Base-by-base conservation (phyloP, 2,113 vertebrate species). In the Meleagris gallopavo region DNA sequence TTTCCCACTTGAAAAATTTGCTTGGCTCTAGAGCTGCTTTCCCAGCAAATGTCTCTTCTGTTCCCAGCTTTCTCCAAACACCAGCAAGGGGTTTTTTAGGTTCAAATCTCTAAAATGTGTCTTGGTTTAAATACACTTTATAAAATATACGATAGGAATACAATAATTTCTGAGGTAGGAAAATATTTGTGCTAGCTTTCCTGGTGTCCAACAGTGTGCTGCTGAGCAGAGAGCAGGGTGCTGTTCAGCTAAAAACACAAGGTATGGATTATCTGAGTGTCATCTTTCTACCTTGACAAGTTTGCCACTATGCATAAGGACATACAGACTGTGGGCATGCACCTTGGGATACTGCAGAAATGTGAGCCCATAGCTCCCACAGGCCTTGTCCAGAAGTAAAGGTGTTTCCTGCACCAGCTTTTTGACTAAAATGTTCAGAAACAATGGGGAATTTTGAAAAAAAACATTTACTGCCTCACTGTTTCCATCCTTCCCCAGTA, bases 1-100 rank as follows among this genome's bases (percentile, higher is more conserved):
- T 90, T 91, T 88, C n/a, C 83, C 67, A 30, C 34, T 86, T 70
- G 58, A 76, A 41, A 78, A 81, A 10, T n/a, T 41, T 74, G 24
- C 48, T 85, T 72, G 64, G 61, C 36, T 86, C 29, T 54, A 60
- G 75, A 74, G 50, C 61, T 81, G 41, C 57, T 67, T 34, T 90
- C 43, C 57, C 64, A 54, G 43, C 13, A 62, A 70, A 65, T 0
- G 0, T 38, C 20, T n/a, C n/a, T 70, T 60, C 38, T 83, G 11
- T 34, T 46, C 46, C 19, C 54, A 57, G 32, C 4, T 72, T 88
- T 86, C 69, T 71, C 69, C 72, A 70, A 46, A 60, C 43, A 75
- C 27, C 55, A 78, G 38, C 83, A 30, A 77, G 13, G 9, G 7
- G 57, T 10, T 75, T 50, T 85, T 43, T 69, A 67, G 79, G 38